Conservation (phyloP, 30 jellyfish, hydroid and myxozoan genomes). For the Aurelia sp. region DNA sequence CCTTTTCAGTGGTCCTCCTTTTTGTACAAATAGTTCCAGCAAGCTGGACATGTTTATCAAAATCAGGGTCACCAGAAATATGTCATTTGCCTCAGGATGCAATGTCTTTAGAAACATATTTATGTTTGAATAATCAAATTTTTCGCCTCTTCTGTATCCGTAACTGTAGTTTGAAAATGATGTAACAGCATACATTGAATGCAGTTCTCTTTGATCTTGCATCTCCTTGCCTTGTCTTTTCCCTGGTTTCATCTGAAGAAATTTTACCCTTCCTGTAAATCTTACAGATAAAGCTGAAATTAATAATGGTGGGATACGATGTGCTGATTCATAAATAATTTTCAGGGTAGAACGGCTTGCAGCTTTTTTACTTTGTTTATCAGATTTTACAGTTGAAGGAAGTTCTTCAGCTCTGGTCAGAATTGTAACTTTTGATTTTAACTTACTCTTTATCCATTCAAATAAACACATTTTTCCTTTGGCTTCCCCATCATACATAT, state of each 20-base stretch:
- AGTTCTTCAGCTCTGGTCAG: slow-evolving; percentile 46
- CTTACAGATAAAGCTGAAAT: slow-evolving; percentile 88
- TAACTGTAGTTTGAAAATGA: slow-evolving; percentile 71
- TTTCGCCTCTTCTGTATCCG: slow-evolving; percentile 81
- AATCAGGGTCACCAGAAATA: slow-evolving; percentile 68
- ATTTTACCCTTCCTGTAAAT: slow-evolving; percentile 90
- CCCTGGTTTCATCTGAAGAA: slow-evolving; percentile 67
- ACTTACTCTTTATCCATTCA: slow-evolving; percentile 79
- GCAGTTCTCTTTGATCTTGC: neutral
- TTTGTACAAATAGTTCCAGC: slow-evolving; percentile 86
- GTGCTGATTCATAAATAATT: slow-evolving; percentile 53
- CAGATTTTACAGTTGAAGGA: neutral
- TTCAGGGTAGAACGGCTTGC: slow-evolving; percentile 26
- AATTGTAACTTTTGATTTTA: slow-evolving; percentile 65
- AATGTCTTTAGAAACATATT: slow-evolving; percentile 85
- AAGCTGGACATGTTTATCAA: slow-evolving; percentile 84
- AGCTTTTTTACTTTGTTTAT: neutral
- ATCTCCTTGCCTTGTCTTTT: neutral
- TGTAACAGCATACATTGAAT: slow-evolving; percentile 37
- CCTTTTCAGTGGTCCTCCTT: slow-evolving; percentile 97
- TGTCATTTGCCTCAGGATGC: slow-evolving; percentile 95
- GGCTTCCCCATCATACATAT: slow-evolving; percentile 19
- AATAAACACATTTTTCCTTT: slow-evolving; percentile 44
- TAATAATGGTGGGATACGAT: slow-evolving; percentile 70
- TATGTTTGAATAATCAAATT: slow-evolving; percentile 70